phyloP scores from a whole-genome alignment of 2,888 invertebrate genomes.

The Sphaerophoria taeniata region DNA sequence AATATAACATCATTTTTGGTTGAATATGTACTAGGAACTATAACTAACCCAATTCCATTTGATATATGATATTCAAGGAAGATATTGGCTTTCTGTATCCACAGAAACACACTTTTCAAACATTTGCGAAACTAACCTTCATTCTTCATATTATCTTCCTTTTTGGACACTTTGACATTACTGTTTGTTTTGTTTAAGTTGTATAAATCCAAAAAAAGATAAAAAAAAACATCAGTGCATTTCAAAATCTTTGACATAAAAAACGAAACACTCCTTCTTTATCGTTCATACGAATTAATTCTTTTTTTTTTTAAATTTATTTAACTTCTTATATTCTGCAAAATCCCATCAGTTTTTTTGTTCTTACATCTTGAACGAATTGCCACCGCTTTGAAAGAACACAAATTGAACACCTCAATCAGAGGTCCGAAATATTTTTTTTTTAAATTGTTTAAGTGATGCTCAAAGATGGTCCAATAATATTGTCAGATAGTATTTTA shows the following conservation, averaged over 20 bases:
- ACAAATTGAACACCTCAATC: slow-evolving; percentile 70
- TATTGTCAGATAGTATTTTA: slow-evolving; percentile 29
- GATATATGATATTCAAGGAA: too few species aligned
- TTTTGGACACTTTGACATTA: too few species aligned
- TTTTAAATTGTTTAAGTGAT: slow-evolving; percentile 50
- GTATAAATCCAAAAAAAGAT: slow-evolving; percentile 9
- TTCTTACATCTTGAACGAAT: slow-evolving; percentile 35
- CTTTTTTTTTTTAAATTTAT: slow-evolving; percentile 43
- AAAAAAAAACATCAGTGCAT: not conserved
- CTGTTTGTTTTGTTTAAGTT: too few species aligned
- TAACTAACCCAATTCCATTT: too few species aligned
- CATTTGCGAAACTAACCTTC: too few species aligned
- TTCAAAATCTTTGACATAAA: not conserved
- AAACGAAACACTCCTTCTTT: slow-evolving; percentile 46
- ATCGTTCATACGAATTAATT: slow-evolving; percentile 45
- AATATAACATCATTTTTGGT: too few species aligned
- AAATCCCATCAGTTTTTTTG: slow-evolving; percentile 6
- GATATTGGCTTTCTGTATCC: too few species aligned
- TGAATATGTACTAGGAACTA: too few species aligned
- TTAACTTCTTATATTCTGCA: slow-evolving; percentile 32
- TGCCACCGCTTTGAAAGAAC: slow-evolving; percentile 38
- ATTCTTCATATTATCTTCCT: too few species aligned
- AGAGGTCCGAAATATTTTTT: slow-evolving; percentile 60
- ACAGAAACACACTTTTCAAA: too few species aligned
- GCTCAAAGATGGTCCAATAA: slow-evolving; percentile 66